Evolutionary conservation across 2,888 invertebrate species (phyloP), one percentile per base, ranked within the genome.

Genomic region (Xylota segnis): DNA sequence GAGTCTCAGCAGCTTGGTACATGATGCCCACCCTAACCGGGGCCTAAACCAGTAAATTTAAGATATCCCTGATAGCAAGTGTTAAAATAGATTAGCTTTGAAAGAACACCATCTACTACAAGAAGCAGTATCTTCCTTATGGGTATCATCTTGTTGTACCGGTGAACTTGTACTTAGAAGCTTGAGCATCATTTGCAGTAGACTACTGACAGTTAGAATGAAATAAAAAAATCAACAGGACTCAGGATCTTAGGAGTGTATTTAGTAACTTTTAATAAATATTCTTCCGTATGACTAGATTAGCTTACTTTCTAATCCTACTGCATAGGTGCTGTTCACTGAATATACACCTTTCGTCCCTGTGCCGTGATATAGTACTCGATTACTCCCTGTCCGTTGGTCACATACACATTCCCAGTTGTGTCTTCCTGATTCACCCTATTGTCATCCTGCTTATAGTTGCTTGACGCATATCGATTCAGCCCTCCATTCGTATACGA

Each of bases 281-380:
- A 63, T 29, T 43, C 27, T 7, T n/a, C 16, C 59, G 4, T 50
- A 56, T 70, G 74, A 74, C 74, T 74, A 59, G 59, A 52, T 58
- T 40, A 37, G 32, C 18, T 61, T 52, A 68, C 34, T 14, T 47
- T 37, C 16, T 47, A 65, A 5, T 18, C 52, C 32, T 7, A 23
- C 7, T 50, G 14, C 10, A 6, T 29, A 18, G 34, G 18, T 40
- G 14, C 5, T 16, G 12, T 37, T 4, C 23, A 23, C 54, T 87
- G 88, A 14, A 91, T 75, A 71, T 91, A 91, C 0, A 92, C 88
- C 75, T 91, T 92, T 16, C 89, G 88, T 1, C 92, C 92, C 68
- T 90, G 89, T 5, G 90, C 90, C 4, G 90, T 90, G 56, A 92
- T 88, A 27, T 91, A 92, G 86, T 91, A 92, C 79, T 92, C 92